A percentile compares a stretch with the other conserved stretches of the same genome.
These are phyloP conservation scores for Drosophila melanica DNA, from an alignment of 1,140 invertebrate species.

Conservation along the genomic window DNA sequence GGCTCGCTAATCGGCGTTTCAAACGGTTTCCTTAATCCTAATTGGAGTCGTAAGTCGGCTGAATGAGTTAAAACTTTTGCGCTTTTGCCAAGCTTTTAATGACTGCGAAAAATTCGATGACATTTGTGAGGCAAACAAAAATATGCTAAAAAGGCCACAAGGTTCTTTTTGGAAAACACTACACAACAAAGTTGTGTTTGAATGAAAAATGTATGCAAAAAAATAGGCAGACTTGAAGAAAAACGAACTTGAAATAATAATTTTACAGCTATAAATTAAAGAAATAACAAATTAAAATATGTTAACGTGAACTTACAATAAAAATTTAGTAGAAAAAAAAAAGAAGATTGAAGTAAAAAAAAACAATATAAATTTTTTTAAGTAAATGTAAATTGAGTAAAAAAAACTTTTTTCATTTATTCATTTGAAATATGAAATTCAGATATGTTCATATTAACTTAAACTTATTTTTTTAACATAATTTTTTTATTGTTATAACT, in stretches of 20 bases:
- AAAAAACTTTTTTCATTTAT: no score
- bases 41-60: slow-evolving; percentile 50
- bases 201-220: not conserved
- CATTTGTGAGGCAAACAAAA: slow-evolving; percentile 4
- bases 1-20: slow-evolving; percentile 43
- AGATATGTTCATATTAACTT: no score
- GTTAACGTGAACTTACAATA: no score
- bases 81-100: slow-evolving; percentile 49
- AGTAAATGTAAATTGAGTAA: no score
- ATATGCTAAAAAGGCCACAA: slow-evolving; percentile 2
- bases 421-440: no score
- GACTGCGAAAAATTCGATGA: slow-evolving; percentile 35
- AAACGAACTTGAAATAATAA: not conserved
- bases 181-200: not conserved
- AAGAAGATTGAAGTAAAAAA: not conserved
- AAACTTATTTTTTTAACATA: no score
- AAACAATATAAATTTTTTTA: not conserved
- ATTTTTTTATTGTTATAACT: no score
- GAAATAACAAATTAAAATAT: not conserved
- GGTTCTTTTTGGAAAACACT: not conserved
- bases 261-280: not conserved
- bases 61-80: slow-evolving; percentile 47
- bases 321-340: no score
- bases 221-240: not conserved
- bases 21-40: slow-evolving; percentile 54